phyloP scores from a whole-genome alignment of 1,140 invertebrate genomes.

The Gonatopus flavifemur region DNA sequence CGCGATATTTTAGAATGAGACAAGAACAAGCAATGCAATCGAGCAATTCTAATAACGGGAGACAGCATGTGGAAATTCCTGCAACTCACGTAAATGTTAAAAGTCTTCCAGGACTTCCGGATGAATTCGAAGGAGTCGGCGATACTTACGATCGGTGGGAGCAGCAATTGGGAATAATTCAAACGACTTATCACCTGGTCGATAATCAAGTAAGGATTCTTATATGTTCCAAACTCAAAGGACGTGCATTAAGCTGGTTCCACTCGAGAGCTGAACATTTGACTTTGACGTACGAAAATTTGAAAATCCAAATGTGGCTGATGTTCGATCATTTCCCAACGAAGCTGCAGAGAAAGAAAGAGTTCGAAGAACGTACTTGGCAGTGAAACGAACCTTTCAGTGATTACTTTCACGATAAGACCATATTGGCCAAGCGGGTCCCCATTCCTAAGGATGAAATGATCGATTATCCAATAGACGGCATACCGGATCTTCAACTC shows the following conservation, averaged over 20 bases:
- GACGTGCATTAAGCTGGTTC: conserved; percentile 6
- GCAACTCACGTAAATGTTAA: neutral
- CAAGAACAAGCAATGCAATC: no score
- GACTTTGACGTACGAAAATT: neutral
- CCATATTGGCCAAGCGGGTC: conserved; percentile 2
- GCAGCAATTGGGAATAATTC: conserved; percentile 1
- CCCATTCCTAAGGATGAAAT: conserved; percentile 2
- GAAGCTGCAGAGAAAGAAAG: neutral
- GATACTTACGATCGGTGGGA: conserved; percentile 1
- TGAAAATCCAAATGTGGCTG: neutral
- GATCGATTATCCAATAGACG: conserved; percentile 1
- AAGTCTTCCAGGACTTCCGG: neutral
- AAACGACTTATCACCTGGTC: conserved; percentile 3
- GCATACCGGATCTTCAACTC: neutral
- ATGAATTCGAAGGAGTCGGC: neutral
- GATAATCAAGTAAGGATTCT: neutral
- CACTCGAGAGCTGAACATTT: conserved; percentile 4
- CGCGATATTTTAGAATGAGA: no score
- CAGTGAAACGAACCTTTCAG: conserved; percentile 4
- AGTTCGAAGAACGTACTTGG: conserved; percentile 8
- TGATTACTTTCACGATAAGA: conserved; percentile 8
- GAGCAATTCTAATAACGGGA: no score
- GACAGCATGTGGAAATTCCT: no score
- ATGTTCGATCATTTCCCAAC: conserved; percentile 11
- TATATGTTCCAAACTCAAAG: conserved; percentile 1